Evolutionary conservation across 2,113 vertebrate genomes (phyloP).

Genomic region (Thymallus thymallus): DNA sequence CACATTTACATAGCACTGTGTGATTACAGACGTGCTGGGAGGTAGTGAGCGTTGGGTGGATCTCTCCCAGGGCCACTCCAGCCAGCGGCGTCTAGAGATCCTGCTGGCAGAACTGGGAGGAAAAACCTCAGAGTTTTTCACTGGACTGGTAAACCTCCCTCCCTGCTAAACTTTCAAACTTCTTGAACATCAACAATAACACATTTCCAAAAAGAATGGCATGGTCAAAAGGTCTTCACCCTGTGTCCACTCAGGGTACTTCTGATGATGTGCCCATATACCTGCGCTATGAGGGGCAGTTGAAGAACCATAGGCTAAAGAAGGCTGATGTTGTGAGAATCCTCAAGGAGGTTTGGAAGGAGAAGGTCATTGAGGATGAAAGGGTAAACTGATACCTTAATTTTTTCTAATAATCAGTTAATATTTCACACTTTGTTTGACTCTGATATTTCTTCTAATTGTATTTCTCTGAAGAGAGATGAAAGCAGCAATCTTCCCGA

Average conservation of each 20-base stretch:
- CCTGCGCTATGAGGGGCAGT: slow-evolving; percentile 68
- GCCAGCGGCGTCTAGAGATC: slow-evolving; percentile 68
- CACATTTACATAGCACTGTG: not conserved
- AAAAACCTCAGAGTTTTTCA: slow-evolving; percentile 54
- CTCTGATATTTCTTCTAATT: not conserved
- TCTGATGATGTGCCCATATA: slow-evolving; percentile 62
- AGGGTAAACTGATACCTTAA: slow-evolving; percentile 55
- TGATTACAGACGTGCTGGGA: slow-evolving; percentile 55
- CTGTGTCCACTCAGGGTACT: slow-evolving; percentile 37
- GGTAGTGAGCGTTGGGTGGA: slow-evolving; percentile 55
- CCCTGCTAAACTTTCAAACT: not conserved
- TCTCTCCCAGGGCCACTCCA: slow-evolving; percentile 69
- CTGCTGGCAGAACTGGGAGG: slow-evolving; percentile 71
- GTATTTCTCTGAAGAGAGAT: slow-evolving; percentile 48
- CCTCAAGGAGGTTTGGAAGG: slow-evolving; percentile 76
- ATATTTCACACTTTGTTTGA: not conserved
- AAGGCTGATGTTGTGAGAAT: slow-evolving; percentile 62
- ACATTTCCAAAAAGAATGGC: too few relatives aligned
- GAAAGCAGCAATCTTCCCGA: slow-evolving; percentile 47
- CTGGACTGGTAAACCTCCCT: slow-evolving; percentile 58
- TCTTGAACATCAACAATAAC: not conserved
- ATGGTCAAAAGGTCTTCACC: not conserved
- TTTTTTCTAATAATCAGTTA: not conserved
- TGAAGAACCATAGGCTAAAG: slow-evolving; percentile 71
- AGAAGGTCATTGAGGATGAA: slow-evolving; percentile 61